Base-by-base conservation (phyloP, 2,888 invertebrate genomes). In the Apodemia duryi region DNA sequence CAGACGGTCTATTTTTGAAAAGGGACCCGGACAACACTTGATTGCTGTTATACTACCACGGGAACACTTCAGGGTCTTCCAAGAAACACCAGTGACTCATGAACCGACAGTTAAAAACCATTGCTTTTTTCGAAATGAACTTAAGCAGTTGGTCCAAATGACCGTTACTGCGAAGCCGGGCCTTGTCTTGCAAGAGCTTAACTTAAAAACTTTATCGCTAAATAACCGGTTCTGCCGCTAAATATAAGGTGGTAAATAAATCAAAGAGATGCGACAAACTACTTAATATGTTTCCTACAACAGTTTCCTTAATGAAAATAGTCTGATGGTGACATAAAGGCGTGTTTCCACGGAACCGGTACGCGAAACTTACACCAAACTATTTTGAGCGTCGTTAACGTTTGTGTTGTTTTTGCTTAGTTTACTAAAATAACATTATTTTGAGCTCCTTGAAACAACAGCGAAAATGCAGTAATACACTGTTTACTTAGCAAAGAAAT, bases 401-500 rank as follows among this genome's bases (percentile, higher is more conserved):
- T 29, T 49, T 49, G 11, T 29, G 57, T 29, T 57, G 57, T 29
- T 57, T 32, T 57, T 57, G 57, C 57, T 57, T 29, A 54, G 54
- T 57, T 57, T 32, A 57, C 57, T 57, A 57, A 57, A 57, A 57
- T 57, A 57, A 57, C 57, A 49, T 49, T 49, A 49, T 57, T 29
- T 29, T 57, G 57, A 49, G 5, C n/a, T 57, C 32, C 32, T 57
- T 32, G 57, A 57, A 57, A 57, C 29, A 32, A 32, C 29, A 57
- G 57, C 57, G 29, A 57, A 54, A 32, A 29, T 57, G 57, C 3
- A 57, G 29, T 29, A 57, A 57, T 11, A 32, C 6, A 38, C 7
- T 13, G 54, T 28, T 13, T 54, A n/a, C n/a, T 49, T 49, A n/a
- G 46, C 43, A 43, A 11, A 43, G 43, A 43, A 38, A 7, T 21